Percentiles rank a stretch among this genome's conserved stretches.
Conservation (phyloP, 2,797 vertebrate species). For the Lagocephalus sceleratus region DNA sequence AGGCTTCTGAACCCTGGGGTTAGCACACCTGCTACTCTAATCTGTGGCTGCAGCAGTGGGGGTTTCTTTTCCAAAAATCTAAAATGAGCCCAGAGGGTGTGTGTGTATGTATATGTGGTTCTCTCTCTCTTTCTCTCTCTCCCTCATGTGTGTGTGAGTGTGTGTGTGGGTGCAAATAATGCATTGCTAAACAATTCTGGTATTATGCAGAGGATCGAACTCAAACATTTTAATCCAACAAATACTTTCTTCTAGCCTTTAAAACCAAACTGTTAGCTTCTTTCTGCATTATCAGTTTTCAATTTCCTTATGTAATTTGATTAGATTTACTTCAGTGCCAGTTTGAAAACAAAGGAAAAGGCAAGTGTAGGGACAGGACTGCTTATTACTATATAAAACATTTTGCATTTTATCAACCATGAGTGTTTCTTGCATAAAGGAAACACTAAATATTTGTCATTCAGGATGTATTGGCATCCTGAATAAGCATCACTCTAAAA, state of each 20-base stretch:
- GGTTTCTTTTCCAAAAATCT: constrained; percentile 58
- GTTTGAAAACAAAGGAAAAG: too few relatives aligned
- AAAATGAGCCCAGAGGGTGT: constrained; percentile 57
- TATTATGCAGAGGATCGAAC: background rate
- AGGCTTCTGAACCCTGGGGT: constrained; percentile 71
- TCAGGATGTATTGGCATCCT: constrained; percentile 27
- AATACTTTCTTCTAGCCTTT: background rate
- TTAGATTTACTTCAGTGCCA: too few relatives aligned
- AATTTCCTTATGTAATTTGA: too few relatives aligned
- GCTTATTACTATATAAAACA: too few relatives aligned
- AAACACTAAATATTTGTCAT: background rate
- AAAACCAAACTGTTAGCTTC: too few relatives aligned
- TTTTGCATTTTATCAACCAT: background rate
- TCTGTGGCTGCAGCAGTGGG: constrained; percentile 63
- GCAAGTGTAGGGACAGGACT: too few relatives aligned
- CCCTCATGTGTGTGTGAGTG: constrained; percentile 2
- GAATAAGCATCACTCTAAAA: constrained; percentile 12
- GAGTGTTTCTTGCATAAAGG: background rate
- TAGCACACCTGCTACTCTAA: constrained; percentile 76
- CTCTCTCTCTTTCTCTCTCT: too few relatives aligned
- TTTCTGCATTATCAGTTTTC: too few relatives aligned
- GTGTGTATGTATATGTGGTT: constrained; percentile 1
- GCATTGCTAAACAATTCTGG: background rate
- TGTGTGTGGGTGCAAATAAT: background rate
- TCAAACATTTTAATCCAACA: background rate